phyloP scores from a whole-genome alignment of 92 coral and sea anemone genomes.

The Epizoanthus stellaris region DNA sequence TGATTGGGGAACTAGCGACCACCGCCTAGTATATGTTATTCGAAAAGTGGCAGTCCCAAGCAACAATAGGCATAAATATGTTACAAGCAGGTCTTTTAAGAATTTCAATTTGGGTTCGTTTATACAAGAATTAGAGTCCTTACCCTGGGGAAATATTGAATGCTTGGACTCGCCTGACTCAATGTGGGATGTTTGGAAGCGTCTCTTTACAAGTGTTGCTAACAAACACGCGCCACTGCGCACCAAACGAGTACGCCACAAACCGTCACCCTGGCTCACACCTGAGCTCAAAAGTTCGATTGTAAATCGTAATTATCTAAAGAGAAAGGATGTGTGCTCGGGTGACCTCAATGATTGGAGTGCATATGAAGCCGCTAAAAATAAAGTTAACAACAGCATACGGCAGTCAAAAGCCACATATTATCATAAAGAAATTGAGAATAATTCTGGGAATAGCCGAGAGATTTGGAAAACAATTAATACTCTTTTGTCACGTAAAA shows the following conservation, averaged over 20 bases:
- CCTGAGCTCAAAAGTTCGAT: constrained; percentile 53
- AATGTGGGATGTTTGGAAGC: constrained; percentile 37
- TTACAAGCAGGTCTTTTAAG: too few relatives aligned
- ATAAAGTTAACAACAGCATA: constrained; percentile 49
- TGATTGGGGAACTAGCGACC: constrained; percentile 18
- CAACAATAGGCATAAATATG: neutral
- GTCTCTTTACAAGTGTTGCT: constrained; percentile 42
- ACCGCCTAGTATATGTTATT: neutral
- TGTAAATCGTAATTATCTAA: constrained; percentile 41
- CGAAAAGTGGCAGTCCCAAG: neutral
- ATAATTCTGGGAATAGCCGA: constrained; percentile 27
- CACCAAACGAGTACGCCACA: constrained; percentile 45
- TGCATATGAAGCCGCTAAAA: constrained; percentile 44
- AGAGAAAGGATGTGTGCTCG: constrained; percentile 43
- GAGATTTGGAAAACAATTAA: constrained; percentile 29
- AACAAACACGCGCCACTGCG: constrained; percentile 59
- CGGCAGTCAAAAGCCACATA: constrained; percentile 45
- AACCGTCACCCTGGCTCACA: constrained; percentile 62
- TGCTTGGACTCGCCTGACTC: constrained; percentile 28
- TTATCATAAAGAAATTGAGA: constrained; percentile 17
- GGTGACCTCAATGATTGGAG: neutral
- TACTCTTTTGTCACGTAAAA: neutral
- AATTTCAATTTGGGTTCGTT: too few relatives aligned
- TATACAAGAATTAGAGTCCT: neutral
- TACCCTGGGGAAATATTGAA: constrained; percentile 44